Percentiles rank a stretch among this genome's conserved stretches.
phyloP scores from a whole-genome alignment of 1,140 invertebrate genomes.

The Ooceraea biroi region DNA sequence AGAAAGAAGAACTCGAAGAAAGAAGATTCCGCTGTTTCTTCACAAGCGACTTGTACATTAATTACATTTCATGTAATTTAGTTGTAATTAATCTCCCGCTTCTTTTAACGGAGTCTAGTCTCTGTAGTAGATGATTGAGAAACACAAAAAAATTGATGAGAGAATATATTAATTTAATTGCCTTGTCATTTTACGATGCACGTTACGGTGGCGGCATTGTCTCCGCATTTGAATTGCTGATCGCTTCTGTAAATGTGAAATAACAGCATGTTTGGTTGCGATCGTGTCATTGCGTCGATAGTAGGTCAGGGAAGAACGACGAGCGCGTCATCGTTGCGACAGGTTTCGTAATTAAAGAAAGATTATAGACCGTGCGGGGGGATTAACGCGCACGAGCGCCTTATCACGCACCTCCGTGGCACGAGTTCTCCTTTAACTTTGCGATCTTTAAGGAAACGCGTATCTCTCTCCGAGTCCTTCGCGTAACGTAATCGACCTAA shows the following conservation, averaged over 20 bases:
- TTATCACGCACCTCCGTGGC: background rate
- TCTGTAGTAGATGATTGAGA: background rate
- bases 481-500: conserved; percentile 48
- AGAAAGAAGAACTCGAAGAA: too few species aligned
- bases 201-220: background rate
- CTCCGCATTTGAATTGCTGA: background rate
- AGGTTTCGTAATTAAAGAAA: conserved; percentile 26
- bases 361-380: background rate
- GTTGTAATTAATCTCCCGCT: too few species aligned
- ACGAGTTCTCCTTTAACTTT: conserved; percentile 15
- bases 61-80: too few species aligned
- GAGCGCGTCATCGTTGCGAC: background rate
- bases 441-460: conserved; percentile 50
- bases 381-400: background rate
- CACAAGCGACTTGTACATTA: too few species aligned
- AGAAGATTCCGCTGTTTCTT: too few species aligned
- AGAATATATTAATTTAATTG: background rate
- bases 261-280: background rate
- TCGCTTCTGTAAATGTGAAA: conserved; percentile 1
- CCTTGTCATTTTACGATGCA: background rate
- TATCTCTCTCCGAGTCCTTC: conserved; percentile 40
- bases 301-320: conserved; percentile 32
- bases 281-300: conserved; percentile 20
- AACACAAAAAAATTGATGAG: background rate
- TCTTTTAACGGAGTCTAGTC: background rate